A percentile compares a stretch with the other conserved stretches of the same genome.
phyloP scores from a whole-genome alignment of 2,888 invertebrate species.

The Abrostola tripartita region DNA sequence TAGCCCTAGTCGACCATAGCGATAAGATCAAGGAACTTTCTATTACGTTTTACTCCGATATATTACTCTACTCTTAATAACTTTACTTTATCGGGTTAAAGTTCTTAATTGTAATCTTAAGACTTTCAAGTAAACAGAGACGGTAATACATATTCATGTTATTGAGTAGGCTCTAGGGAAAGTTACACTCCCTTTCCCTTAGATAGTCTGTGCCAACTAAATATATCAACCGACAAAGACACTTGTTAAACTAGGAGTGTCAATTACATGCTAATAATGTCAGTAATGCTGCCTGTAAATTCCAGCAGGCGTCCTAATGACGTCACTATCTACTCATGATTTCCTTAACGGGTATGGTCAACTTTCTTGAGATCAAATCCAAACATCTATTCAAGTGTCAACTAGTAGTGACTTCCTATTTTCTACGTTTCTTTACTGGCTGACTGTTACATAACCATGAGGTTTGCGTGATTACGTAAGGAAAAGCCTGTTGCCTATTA shows the following conservation, averaged over 20 bases:
- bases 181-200: conserved; percentile 56
- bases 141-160: conserved; percentile 54
- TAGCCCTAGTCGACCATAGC: too few species aligned
- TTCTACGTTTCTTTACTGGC: conserved; percentile 45
- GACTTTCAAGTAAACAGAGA: conserved; percentile 49
- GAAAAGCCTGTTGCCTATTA: conserved; percentile 36
- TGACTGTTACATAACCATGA: conserved; percentile 46
- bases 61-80: not conserved
- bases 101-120: conserved; percentile 20
- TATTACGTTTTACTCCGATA: too few species aligned
- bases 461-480: conserved; percentile 43
- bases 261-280: conserved; percentile 42
- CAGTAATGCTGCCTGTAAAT: conserved; percentile 20
- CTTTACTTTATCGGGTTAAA: conserved; percentile 1
- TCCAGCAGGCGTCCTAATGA: conserved; percentile 22
- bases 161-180: conserved; percentile 53
- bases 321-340: conserved; percentile 35
- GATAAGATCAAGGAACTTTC: too few species aligned
- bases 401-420: conserved; percentile 50
- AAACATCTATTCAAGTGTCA: conserved; percentile 46
- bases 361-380: conserved; percentile 36
- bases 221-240: conserved; percentile 31
- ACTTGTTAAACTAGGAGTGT: conserved; percentile 17
- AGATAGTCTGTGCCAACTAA: conserved; percentile 34
- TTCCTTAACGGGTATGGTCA: conserved; percentile 26